These are phyloP conservation scores for Schizothorax lantsangensis DNA, from an alignment of 2,797 vertebrate species.

Conservation along the genomic window DNA sequence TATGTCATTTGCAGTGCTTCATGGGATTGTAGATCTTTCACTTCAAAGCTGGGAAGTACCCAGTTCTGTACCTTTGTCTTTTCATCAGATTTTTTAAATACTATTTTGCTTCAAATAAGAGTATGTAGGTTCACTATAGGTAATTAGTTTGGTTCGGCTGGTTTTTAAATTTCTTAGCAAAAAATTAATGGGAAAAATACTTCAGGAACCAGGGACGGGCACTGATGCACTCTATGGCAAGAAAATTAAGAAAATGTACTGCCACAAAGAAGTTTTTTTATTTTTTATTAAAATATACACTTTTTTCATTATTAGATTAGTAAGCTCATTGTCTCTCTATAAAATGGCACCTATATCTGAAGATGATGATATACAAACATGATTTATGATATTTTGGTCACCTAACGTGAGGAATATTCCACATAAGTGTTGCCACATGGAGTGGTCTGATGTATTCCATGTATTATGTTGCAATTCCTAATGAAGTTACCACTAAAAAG, in stretches of 20 bases:
- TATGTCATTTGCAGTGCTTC: not conserved
- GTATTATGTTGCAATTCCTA: not conserved
- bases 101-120: not conserved
- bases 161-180: not conserved
- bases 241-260: not conserved
- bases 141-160: not conserved
- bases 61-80: too few species aligned
- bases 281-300: too few species aligned
- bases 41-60: too few species aligned
- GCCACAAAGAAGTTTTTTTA: too few species aligned
- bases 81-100: not conserved
- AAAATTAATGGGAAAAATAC: not conserved
- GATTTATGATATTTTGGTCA: not conserved
- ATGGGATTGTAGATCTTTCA: not conserved
- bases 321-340: not conserved
- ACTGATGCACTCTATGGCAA: not conserved
- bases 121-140: not conserved
- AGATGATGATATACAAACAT: not conserved
- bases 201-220: not conserved
- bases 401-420: not conserved
- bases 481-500: not conserved
- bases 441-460: slow-evolving; percentile 1
- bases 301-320: not conserved
- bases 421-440: not conserved
- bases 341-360: not conserved